Percentiles rank a stretch among this genome's conserved stretches.
Conservation (phyloP, 2,888 invertebrate species). For the Galeruca laticollis region DNA sequence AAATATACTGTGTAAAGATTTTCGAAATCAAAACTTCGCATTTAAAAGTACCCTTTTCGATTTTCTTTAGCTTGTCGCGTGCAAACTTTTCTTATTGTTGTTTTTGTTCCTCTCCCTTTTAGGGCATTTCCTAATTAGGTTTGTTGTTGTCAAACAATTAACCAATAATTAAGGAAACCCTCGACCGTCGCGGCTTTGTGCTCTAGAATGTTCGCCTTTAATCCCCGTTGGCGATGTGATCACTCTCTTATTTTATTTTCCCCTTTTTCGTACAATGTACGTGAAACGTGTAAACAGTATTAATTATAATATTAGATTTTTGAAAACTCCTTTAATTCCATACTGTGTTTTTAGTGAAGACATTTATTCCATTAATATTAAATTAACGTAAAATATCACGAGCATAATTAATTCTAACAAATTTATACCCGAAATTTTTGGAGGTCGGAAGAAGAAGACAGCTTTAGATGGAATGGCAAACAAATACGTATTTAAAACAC, state of each 20-base stretch:
- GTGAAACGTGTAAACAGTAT: slow-evolving; percentile 6
- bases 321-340: neutral
- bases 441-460: no score
- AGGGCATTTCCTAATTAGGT: slow-evolving; percentile 41
- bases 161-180: slow-evolving; percentile 45
- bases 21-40: neutral
- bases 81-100: slow-evolving; percentile 26
- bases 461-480: no score
- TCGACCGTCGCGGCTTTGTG: slow-evolving; percentile 21
- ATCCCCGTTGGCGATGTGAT: slow-evolving; percentile 4
- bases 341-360: neutral
- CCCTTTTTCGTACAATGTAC: slow-evolving; percentile 1
- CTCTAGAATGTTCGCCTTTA: slow-evolving; percentile 9
- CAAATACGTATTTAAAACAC: no score
- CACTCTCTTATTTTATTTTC: neutral
- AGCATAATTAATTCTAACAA: no score
- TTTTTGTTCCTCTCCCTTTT: slow-evolving; percentile 24
- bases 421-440: no score
- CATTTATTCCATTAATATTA: neutral
- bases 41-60: slow-evolving; percentile 11
- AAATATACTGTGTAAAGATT: neutral
- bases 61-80: slow-evolving; percentile 22
- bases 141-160: slow-evolving; percentile 40
- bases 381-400: neutral
- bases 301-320: neutral